Evolutionary conservation across 1,140 invertebrate species (phyloP).

Genomic region (Condylostylus longicornis): DNA sequence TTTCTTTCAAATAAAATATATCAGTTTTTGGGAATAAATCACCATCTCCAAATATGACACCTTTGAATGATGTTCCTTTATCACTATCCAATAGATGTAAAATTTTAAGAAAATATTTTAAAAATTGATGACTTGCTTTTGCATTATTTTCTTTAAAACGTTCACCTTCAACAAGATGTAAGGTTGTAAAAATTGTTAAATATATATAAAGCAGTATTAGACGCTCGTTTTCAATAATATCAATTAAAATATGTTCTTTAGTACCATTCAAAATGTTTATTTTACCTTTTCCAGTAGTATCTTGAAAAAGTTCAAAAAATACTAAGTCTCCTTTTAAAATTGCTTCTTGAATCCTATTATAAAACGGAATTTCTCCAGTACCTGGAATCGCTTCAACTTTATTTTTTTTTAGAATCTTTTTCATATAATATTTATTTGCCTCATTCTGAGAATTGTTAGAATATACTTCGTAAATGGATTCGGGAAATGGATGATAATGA

Average conservation of each 20-base stretch:
- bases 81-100: slow-evolving; percentile 11
- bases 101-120: slow-evolving; percentile 19
- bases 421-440: slow-evolving; percentile 14
- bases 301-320: slow-evolving; percentile 15
- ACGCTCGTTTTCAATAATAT: slow-evolving; percentile 13
- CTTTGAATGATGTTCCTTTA: no score
- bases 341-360: slow-evolving; percentile 9
- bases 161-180: slow-evolving; percentile 11
- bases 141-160: slow-evolving; percentile 12
- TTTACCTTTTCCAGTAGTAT: not conserved
- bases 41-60: not conserved
- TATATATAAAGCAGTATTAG: slow-evolving; percentile 24
- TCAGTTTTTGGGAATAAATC: not conserved
- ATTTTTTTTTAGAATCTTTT: slow-evolving; percentile 2
- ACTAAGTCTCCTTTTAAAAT: slow-evolving; percentile 6
- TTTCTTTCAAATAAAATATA: slow-evolving; percentile 7
- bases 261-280: slow-evolving; percentile 11
- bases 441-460: slow-evolving; percentile 14
- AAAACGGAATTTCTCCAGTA: slow-evolving; percentile 6
- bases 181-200: slow-evolving; percentile 16
- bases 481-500: slow-evolving; percentile 23
- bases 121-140: slow-evolving; percentile 12
- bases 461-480: slow-evolving; percentile 11
- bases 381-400: not conserved
- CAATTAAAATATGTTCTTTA: slow-evolving; percentile 9